Percentiles rank a stretch among this genome's conserved stretches.
These are phyloP conservation scores for Falco peregrinus DNA, from an alignment of 2,797 vertebrate genomes.

Conservation along the genomic window DNA sequence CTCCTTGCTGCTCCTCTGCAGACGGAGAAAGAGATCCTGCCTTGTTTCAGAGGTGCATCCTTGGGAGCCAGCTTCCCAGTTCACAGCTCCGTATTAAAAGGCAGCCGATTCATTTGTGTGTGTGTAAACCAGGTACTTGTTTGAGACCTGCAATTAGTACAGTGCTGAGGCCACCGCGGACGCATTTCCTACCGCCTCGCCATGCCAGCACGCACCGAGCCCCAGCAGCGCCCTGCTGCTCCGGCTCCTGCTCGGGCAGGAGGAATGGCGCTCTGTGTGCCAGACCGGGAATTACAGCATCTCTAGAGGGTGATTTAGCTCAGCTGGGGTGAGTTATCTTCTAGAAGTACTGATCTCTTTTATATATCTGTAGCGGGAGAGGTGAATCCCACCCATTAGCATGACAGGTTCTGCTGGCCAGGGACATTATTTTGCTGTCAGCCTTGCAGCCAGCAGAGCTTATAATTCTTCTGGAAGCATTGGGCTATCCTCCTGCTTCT, in stretches of 20 bases:
- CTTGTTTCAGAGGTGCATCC: background rate
- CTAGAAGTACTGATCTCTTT: background rate
- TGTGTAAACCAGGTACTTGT: background rate
- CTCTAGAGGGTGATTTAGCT: background rate
- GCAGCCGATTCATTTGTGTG: background rate
- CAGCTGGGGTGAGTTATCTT: background rate
- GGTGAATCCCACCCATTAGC: background rate
- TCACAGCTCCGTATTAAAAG: background rate
- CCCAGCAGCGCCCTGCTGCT: background rate
- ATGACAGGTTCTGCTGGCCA: rapidly evolving
- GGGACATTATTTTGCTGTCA: background rate
- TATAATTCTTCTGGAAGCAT: background rate
- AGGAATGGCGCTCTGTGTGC: background rate
- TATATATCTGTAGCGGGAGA: background rate
- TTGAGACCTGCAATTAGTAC: background rate
- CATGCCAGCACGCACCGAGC: rapidly evolving
- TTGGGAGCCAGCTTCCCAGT: background rate
- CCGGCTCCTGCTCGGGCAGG: rapidly evolving
- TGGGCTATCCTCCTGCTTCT: background rate
- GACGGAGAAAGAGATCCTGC: background rate
- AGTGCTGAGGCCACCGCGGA: background rate
- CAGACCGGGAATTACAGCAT: background rate
- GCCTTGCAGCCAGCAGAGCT: background rate
- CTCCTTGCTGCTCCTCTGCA: background rate
- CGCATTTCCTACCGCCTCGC: rapidly evolving